phyloP scores from a whole-genome alignment of 2,888 invertebrate species.

The Penaeus monodon region DNA sequence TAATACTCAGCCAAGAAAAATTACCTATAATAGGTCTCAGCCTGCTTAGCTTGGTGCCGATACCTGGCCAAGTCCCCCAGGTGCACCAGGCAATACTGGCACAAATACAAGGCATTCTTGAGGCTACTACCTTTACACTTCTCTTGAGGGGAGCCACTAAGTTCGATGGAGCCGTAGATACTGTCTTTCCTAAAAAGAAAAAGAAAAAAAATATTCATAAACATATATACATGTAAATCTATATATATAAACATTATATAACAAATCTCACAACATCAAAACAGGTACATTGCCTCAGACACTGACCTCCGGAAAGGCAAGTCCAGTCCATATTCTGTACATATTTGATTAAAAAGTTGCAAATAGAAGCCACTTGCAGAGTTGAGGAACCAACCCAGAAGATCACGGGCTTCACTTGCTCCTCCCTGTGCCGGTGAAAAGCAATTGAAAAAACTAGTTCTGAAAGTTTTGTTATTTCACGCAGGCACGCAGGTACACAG shows the following conservation, averaged over 20 bases:
- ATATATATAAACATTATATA: no score
- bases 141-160: conserved; percentile 33
- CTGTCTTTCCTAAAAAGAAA: conserved; percentile 51
- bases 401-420: conserved; percentile 80
- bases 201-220: not conserved
- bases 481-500: not conserved
- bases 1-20: conserved; percentile 10
- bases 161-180: conserved; percentile 59
- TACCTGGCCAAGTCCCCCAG: conserved; percentile 89
- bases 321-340: conserved; percentile 84
- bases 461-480: no score
- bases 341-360: conserved; percentile 84
- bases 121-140: conserved; percentile 50
- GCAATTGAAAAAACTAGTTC: conserved; percentile 41
- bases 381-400: conserved; percentile 84
- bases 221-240: no score
- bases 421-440: conserved; percentile 77
- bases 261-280: no score
- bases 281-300: no score
- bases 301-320: conserved; percentile 78
- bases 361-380: conserved; percentile 89
- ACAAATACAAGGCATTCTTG: conserved; percentile 81
- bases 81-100: conserved; percentile 90
- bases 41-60: conserved; percentile 83
- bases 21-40: conserved; percentile 85